A percentile compares a stretch with the other conserved stretches of the same genome.
These are phyloP conservation scores for Sinocyclocheilus anophthalmus DNA, from an alignment of 2,113 vertebrate species.

Conservation along the genomic window DNA sequence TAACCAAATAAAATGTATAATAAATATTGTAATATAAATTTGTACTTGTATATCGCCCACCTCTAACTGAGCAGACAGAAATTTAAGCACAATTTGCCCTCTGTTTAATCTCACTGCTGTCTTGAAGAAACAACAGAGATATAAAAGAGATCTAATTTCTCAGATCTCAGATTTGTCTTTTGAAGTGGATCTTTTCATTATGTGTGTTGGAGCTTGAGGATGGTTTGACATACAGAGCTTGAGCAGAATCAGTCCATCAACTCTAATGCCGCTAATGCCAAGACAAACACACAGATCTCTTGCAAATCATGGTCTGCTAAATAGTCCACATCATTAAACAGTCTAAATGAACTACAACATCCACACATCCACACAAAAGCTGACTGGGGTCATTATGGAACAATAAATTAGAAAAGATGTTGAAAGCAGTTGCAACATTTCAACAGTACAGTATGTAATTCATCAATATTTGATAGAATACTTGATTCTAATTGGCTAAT, in stretches of 20 bases:
- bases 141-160: background rate
- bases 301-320: background rate
- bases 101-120: background rate
- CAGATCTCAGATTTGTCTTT: background rate
- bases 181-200: background rate
- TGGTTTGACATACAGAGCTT: background rate
- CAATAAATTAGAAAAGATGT: background rate
- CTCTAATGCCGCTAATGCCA: background rate
- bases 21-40: background rate
- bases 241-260: background rate
- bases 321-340: background rate
- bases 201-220: background rate
- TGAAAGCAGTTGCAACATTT: background rate
- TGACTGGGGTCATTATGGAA: no score
- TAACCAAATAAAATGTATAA: background rate
- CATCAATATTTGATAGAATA: background rate
- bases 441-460: background rate
- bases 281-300: constrained; percentile 11
- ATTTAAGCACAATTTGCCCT: background rate
- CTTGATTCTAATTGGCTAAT: background rate
- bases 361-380: constrained; percentile 29
- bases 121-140: background rate
- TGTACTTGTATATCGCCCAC: background rate
- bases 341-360: background rate
- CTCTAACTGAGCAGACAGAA: background rate